Conservation (phyloP, 37 sponge, comb jelly and placozoan species). For the Axinella damicornis region DNA sequence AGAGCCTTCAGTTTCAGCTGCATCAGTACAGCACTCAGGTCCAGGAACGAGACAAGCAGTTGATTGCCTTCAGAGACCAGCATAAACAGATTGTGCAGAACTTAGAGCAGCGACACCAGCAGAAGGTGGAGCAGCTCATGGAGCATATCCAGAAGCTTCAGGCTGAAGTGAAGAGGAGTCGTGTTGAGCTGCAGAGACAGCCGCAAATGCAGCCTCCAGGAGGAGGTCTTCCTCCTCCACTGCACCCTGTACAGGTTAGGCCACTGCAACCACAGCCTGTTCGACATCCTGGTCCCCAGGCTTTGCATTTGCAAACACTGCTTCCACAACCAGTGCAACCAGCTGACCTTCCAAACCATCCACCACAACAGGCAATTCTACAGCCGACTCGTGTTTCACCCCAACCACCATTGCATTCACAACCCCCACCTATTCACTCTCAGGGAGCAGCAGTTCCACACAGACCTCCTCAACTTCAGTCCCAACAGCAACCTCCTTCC, state of each 20-base stretch:
- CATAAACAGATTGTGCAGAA: constrained; percentile 59
- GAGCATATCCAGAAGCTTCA: constrained; percentile 71
- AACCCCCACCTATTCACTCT: not conserved
- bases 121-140: constrained; percentile 52
- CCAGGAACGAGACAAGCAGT: constrained; percentile 70
- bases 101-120: constrained; percentile 60
- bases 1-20: constrained; percentile 52
- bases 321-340: constrained; percentile 6
- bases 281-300: not conserved
- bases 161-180: constrained; percentile 35
- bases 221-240: not conserved
- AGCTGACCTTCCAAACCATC: not conserved
- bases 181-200: not conserved
- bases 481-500: not conserved
- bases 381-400: constrained; percentile 16
- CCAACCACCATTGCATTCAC: constrained; percentile 7
- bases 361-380: constrained; percentile 28
- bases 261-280: not conserved
- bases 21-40: constrained; percentile 61
- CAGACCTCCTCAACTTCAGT: not conserved
- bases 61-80: constrained; percentile 58
- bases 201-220: no score
- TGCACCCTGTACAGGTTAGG: not conserved
- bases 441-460: not conserved
- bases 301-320: not conserved